These are phyloP conservation scores for Mythimna lalbum DNA, from an alignment of 2,888 invertebrate genomes.

Conservation along the genomic window DNA sequence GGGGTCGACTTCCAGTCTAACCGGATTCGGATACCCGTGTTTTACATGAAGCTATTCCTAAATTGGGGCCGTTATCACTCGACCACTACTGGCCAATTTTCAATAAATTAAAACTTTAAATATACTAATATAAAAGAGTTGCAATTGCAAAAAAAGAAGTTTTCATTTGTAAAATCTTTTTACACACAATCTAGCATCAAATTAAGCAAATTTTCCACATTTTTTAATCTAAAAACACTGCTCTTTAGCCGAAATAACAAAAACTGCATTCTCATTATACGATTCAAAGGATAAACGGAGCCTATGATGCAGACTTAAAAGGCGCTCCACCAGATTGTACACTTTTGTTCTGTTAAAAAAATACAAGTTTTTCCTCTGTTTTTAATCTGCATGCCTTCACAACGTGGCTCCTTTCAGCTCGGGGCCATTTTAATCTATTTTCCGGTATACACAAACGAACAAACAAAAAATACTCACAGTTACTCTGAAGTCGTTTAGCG, in stretches of 20 bases:
- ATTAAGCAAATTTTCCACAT: conserved; percentile 10
- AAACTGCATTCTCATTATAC: conserved; percentile 54
- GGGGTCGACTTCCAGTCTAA: too few relatives aligned
- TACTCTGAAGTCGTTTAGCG: conserved; percentile 75
- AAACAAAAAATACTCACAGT: conserved; percentile 71
- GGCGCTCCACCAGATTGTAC: conserved; percentile 71
- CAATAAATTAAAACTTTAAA: too few relatives aligned
- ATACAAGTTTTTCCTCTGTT: conserved; percentile 77
- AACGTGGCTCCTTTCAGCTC: conserved; percentile 79
- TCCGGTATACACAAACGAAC: conserved; percentile 76
- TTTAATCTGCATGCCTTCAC: conserved; percentile 88
- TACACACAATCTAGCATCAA: conserved; percentile 17
- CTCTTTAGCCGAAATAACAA: conserved; percentile 39
- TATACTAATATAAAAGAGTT: too few relatives aligned
- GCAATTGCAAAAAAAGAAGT: neutral
- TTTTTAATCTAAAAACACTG: conserved; percentile 28
- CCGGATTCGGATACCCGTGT: too few relatives aligned
- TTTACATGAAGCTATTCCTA: too few relatives aligned
- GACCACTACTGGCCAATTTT: too few relatives aligned
- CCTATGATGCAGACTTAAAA: conserved; percentile 57
- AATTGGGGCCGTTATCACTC: too few relatives aligned
- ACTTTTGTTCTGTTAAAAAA: conserved; percentile 74
- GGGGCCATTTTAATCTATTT: conserved; percentile 88
- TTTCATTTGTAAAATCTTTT: neutral
- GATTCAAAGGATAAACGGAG: conserved; percentile 59